These are phyloP conservation scores for Drosophila pallidifrons DNA, from an alignment of 1,140 invertebrate genomes.

Conservation along the genomic window DNA sequence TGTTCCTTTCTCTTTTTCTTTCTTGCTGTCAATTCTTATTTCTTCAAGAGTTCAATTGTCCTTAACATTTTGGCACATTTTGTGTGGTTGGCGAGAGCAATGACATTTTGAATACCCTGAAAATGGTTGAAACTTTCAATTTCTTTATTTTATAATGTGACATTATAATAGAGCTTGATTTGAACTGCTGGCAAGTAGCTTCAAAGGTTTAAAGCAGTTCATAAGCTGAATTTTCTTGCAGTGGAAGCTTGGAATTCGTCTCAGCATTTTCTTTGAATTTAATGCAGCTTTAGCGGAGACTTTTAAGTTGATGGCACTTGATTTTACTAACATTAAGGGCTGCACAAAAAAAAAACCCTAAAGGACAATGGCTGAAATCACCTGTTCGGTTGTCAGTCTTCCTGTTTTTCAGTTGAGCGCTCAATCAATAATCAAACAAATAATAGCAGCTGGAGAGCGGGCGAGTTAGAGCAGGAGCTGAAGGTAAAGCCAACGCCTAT, in stretches of 20 bases:
- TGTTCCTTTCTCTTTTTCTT: not conserved
- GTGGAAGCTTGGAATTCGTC: too few species aligned
- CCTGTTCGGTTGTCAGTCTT: constrained; percentile 25
- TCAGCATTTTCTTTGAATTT: too few species aligned
- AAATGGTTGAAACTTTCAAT: not conserved
- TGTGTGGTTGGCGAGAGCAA: not conserved
- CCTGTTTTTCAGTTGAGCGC: constrained; percentile 51
- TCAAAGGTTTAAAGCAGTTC: too few species aligned
- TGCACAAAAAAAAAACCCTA: not conserved
- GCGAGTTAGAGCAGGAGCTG: not conserved
- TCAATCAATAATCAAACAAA: constrained; percentile 63
- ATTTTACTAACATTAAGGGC: not conserved
- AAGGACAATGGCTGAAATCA: constrained; percentile 27
- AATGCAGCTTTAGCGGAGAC: too few species aligned
- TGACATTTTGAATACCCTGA: not conserved
- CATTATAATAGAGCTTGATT: too few species aligned
- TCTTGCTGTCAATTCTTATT: too few species aligned
- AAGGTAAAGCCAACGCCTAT: constrained; percentile 47
- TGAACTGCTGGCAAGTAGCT: too few species aligned
- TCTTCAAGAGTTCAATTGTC: not conserved
- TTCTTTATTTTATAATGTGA: not conserved
- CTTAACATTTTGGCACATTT: not conserved
- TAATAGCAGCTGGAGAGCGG: constrained; percentile 11
- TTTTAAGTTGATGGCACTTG: not conserved
- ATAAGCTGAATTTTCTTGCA: too few species aligned